Evolutionary conservation across 2,113 vertebrate species (phyloP), one percentile per base, ranked within the genome.

Genomic region (Pithys albifrons): DNA sequence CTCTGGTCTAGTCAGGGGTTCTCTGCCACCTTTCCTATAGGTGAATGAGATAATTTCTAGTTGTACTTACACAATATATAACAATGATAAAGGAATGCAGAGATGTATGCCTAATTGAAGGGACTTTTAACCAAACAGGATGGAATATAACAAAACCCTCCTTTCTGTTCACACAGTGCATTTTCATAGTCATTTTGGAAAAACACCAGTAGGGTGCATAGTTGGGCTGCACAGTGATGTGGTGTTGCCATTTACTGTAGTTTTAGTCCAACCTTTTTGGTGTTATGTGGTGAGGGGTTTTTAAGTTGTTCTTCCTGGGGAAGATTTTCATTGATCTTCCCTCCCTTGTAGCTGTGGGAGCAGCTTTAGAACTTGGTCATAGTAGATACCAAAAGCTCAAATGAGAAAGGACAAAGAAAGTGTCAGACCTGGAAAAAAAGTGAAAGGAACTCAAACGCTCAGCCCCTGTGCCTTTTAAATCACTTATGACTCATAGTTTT

Each of bases 121-220:
- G 8, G 25, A 29, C 37, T 66, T 85, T 76, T 71, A 59, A 64
- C 28, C 12, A 51, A 43, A 35, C 1, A 20, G n/a, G 15, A 28
- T 29, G 37, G 33, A 51, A 64, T 45, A 10, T 51, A 6, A 77
- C 2, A 33, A 46, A 43, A 51, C 48, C 25, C 57, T 70, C 3
- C 41, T 49, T 19, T 52, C 39, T 14, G 46, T 27, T 77, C 54
- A 33, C 55, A 58, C 15, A 48, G 7, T 23, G 48, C 33, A 39
- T 55, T 74, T 92, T 29, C 43, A 2, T 6, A 35, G 93, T 93
- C 16, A n/a, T 81, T 95, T 86, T 87, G 77, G 76, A 49, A 59
- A 71, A 78, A 59, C 80, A 92, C 96, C 96, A 91, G 96, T 77
- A 97, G 96, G 96, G 96, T 93, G 96, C 96, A 95, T 31, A 86